These are phyloP conservation scores for Corydoras sp. DNA, from an alignment of 2,113 vertebrate species.

Conservation along the genomic window DNA sequence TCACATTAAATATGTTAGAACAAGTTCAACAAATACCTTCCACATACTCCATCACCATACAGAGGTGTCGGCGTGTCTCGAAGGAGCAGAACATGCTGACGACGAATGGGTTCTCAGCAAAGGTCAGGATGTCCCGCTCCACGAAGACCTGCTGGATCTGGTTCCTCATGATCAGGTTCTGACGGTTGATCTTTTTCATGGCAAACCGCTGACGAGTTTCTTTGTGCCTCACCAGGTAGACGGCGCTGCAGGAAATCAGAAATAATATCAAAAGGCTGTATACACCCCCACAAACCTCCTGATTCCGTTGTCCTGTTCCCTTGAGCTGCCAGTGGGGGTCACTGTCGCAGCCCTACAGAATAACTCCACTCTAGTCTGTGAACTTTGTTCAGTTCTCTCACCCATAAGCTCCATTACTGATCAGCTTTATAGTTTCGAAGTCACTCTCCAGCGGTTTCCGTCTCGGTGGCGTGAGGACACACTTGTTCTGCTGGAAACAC, in stretches of 20 bases:
- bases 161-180: constrained; percentile 93
- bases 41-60: constrained; percentile 98
- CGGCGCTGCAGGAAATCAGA: constrained; percentile 66
- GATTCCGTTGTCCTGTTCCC: too few species aligned
- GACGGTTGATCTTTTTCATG: constrained; percentile 98
- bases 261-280: neutral
- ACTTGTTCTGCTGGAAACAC: constrained; percentile 60
- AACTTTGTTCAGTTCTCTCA: constrained; percentile 57
- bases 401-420: constrained; percentile 96
- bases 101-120: constrained; percentile 94
- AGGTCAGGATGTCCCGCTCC: constrained; percentile 95
- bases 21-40: constrained; percentile 71
- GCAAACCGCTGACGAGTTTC: constrained; percentile 92
- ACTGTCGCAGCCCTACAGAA: too few species aligned
- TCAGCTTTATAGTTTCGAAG: constrained; percentile 94
- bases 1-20: too few species aligned
- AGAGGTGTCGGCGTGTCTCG: constrained; percentile 88
- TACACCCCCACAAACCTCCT: too few species aligned
- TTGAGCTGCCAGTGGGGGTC: too few species aligned
- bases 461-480: constrained; percentile 62
- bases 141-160: constrained; percentile 98
- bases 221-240: constrained; percentile 89
- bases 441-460: constrained; percentile 87
- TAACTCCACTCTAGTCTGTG: too few species aligned
- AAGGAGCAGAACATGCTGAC: constrained; percentile 99